These are phyloP conservation scores for Monomorium pharaonis DNA, from an alignment of 1,140 invertebrate genomes.

Conservation along the genomic window DNA sequence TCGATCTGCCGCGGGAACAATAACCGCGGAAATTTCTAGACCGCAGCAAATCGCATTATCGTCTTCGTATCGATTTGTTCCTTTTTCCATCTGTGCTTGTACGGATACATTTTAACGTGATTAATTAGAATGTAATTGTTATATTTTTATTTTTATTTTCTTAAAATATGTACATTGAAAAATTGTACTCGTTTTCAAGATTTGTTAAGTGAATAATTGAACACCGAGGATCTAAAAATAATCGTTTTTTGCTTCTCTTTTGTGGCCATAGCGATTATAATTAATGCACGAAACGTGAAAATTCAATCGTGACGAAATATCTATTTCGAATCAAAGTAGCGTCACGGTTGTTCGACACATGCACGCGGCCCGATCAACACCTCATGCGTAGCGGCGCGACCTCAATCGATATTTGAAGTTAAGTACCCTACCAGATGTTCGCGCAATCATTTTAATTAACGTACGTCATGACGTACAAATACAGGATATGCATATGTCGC, in stretches of 20 bases:
- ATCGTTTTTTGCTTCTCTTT: constrained; percentile 2
- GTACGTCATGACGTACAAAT: constrained; percentile 40
- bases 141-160: background rate
- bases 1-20: constrained; percentile 40
- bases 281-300: constrained; percentile 31
- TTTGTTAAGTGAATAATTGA: background rate
- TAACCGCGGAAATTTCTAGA: constrained; percentile 56
- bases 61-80: constrained; percentile 6
- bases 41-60: constrained; percentile 54
- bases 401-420: constrained; percentile 58
- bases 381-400: constrained; percentile 32
- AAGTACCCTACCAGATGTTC: constrained; percentile 52
- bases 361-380: constrained; percentile 19
- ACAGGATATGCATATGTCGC: constrained; percentile 28
- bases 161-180: background rate
- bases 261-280: background rate
- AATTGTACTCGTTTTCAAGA: background rate
- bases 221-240: background rate
- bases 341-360: constrained; percentile 11
- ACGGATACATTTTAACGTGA: background rate
- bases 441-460: constrained; percentile 65
- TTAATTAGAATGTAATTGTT: background rate
- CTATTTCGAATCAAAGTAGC: constrained; percentile 47
- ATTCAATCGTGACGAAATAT: constrained; percentile 14
- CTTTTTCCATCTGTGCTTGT: background rate